phyloP scores from a whole-genome alignment of 2,797 vertebrate genomes.

The Pachyuromys duprasi region DNA sequence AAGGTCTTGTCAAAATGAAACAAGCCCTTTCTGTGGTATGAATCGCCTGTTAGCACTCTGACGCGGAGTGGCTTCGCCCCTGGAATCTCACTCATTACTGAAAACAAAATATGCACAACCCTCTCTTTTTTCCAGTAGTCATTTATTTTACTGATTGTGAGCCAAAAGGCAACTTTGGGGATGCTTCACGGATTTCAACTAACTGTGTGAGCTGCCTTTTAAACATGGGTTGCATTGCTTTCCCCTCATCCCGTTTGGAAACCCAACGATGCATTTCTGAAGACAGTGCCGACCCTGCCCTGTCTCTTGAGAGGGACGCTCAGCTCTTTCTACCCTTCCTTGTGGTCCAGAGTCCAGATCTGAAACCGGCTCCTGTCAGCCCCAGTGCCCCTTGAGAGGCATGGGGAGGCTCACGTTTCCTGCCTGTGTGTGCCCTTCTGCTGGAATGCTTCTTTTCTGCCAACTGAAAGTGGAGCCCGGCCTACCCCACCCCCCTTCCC shows the following conservation, averaged over 20 bases:
- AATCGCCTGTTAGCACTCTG: conserved; percentile 7
- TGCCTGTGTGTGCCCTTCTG: conserved; percentile 58
- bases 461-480: conserved; percentile 79
- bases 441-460: conserved; percentile 77
- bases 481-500: conserved; percentile 61
- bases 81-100: conserved; percentile 42
- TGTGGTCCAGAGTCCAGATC: conserved; percentile 45
- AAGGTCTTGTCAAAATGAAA: conserved; percentile 76
- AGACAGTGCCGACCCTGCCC: background rate
- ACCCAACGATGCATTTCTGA: background rate
- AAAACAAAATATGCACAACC: conserved; percentile 58
- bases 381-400: conserved; percentile 43
- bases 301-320: background rate
- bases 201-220: conserved; percentile 42
- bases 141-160: conserved; percentile 46
- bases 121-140: background rate
- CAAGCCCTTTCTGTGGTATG: conserved; percentile 39
- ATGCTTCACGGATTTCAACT: conserved; percentile 47
- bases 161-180: conserved; percentile 13
- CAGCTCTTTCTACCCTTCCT: background rate
- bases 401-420: conserved; percentile 65
- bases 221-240: conserved; percentile 33
- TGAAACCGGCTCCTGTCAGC: conserved; percentile 61
- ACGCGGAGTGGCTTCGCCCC: conserved; percentile 18
- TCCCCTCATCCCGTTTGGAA: background rate